A percentile compares a stretch with the other conserved stretches of the same genome.
These are phyloP conservation scores for Manduca sexta DNA, from an alignment of 1,140 invertebrate genomes.

Conservation along the genomic window DNA sequence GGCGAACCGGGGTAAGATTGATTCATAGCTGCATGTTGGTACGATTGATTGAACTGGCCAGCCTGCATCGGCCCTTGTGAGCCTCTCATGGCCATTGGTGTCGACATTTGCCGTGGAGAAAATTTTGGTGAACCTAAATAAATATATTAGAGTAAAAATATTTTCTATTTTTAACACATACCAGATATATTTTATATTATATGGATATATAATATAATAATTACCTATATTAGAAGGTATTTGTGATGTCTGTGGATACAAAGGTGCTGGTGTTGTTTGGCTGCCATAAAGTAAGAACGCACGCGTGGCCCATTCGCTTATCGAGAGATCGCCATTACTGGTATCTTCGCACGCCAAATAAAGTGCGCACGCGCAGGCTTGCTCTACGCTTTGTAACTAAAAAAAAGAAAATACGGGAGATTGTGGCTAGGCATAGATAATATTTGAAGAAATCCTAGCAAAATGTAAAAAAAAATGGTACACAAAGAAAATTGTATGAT, in stretches of 20 bases:
- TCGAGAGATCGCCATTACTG: constrained; percentile 76
- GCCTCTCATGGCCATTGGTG: constrained; percentile 60
- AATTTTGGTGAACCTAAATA: constrained; percentile 65
- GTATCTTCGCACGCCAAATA: constrained; percentile 87
- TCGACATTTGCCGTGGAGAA: constrained; percentile 68
- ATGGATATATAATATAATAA: neutral
- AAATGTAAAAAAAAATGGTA: too few species aligned
- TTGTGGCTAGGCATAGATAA: too few species aligned
- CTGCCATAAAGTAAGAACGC: constrained; percentile 95
- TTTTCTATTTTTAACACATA: neutral
- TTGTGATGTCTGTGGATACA: constrained; percentile 42
- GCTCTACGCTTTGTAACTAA: constrained; percentile 84
- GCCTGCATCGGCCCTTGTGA: constrained; percentile 47
- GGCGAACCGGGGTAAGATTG: constrained; percentile 41
- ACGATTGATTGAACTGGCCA: constrained; percentile 48
- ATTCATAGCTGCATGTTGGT: constrained; percentile 41
- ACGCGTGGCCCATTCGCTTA: constrained; percentile 90
- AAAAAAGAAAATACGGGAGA: neutral
- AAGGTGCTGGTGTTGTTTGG: constrained; percentile 73
- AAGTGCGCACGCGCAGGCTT: constrained; percentile 92
- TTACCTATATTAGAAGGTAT: constrained; percentile 41
- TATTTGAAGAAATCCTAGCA: too few species aligned
- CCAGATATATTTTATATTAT: neutral
- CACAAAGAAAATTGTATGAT: too few species aligned
- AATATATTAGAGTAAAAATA: neutral